Base-by-base conservation (phyloP, 2,888 invertebrate species). In the Isotomurus palustris region DNA sequence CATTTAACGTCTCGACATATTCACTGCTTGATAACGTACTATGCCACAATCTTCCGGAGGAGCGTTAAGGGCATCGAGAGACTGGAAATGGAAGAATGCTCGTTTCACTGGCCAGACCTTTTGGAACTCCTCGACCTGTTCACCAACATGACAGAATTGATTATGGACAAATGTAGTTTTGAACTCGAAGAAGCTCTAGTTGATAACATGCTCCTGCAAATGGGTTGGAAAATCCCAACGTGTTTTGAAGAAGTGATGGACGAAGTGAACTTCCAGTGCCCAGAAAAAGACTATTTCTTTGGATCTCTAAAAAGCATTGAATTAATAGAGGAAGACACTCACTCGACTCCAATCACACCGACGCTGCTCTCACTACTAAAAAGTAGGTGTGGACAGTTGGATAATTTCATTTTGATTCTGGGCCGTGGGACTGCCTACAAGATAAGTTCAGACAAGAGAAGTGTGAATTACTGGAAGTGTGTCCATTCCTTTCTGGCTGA, bases 81-180 rank as follows among this genome's bases (percentile, higher is more conserved):
- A 19, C 21, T 56, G 1, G 17, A 56, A 17, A 17, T 56, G 1
- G 27, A 29, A 5, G 22, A 32, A 5, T 56, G 56, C 24, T 24
- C 21, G 12, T 21, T 56, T 17, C 44, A 38, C 22, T 56, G 56
- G 56, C 19, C 17, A 14, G 28, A 24, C 6, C 19, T 56, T 5
- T 21, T 56, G n/a, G 38, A 44, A 19, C 40, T 56, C 10, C 17
- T 56, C 2, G 4, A 35, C 10, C 25, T 32, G 8, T 56, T 56
- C 44, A 22, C 35, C 36, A 50, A 44, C 44, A n/a, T 56, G 17
- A 28, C 43, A 44, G 35, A 2, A 14, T 35, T 56, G 12, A 10
- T 3, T 3, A n/a, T 47, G 4, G 27, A 24, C 22, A 24, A 47
- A 12, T 27, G 25, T 27, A 3, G n/a, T 2, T 47, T 47, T 47